Evolutionary conservation across 2,888 invertebrate species (phyloP), one percentile per base, ranked within the genome.

Genomic region (Phyllotreta cruciferae): DNA sequence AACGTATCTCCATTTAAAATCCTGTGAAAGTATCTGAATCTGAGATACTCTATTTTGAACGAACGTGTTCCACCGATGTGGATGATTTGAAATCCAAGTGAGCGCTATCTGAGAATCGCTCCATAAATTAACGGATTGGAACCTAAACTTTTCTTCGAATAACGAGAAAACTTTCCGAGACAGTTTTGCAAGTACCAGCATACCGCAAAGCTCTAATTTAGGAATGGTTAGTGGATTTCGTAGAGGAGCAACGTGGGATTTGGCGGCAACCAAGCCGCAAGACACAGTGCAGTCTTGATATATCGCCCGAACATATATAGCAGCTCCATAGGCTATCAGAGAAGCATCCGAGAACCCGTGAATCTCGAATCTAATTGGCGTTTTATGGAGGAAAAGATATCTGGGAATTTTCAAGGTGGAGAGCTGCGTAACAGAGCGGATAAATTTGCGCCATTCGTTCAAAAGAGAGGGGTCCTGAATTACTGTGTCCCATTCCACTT

Each of bases 51-150:
- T 54, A 36, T 67, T 67, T 3, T 62, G 42, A 8, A 68, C 63
- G 10, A 57, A 67, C 67, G 38, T 36, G n/a, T 55, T 13, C 67
- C 67, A 69, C 36, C 63, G 11, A 39, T 55, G 58, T 1, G 61
- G 7, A 52, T 61, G 53, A 0, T 52, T 11, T 4, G 57, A 60
- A 6, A 60, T 10, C 69, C 69, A 69, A 45, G 38, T 41, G 6
- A 69, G 47, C 1, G 55, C 62, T 4, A 69, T 63, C 58, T 67
- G 38, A 7, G 67, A 67, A 49, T 69, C 67, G 6, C 56, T 64
- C 66, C 66, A 68, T 10, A 67, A 52, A 45, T 66, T 53, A 4
- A 64, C 56, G 10, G 36, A 37, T 9, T 56, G 37, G 34, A 56
- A 8, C 1, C 7, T 6, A 11, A 62, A 34, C 6, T n/a, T 35